Evolutionary conservation across 2,888 invertebrate genomes (phyloP).

Genomic region (Cheilosia vernalis): DNA sequence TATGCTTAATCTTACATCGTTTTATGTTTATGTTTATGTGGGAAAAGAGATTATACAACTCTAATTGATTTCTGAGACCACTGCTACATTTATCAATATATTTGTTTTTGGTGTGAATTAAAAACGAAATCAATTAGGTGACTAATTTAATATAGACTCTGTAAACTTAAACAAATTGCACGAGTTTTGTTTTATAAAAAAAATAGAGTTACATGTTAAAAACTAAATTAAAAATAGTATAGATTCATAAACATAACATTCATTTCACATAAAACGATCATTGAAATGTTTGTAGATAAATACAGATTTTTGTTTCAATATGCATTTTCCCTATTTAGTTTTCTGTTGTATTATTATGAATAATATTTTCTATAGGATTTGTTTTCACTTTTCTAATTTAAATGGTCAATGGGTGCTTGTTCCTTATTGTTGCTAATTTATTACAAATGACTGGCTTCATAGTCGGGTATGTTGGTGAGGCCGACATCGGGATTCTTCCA

Average conservation of each 20-base stretch:
- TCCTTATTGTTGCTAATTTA: slow-evolving; percentile 29
- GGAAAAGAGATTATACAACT: slow-evolving; percentile 19
- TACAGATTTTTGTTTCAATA: slow-evolving; percentile 30
- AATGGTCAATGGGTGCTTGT: slow-evolving; percentile 55
- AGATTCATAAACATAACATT: slow-evolving; percentile 53
- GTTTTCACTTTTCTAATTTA: slow-evolving; percentile 8
- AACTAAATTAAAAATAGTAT: slow-evolving; percentile 8
- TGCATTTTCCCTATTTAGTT: slow-evolving; percentile 58
- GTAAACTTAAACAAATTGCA: slow-evolving; percentile 62
- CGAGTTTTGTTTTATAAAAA: slow-evolving; percentile 11
- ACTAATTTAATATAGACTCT: slow-evolving; percentile 39
- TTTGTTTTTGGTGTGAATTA: slow-evolving; percentile 9
- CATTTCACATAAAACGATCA: slow-evolving; percentile 53
- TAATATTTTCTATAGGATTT: slow-evolving; percentile 39
- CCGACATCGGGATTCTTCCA: slow-evolving; percentile 88
- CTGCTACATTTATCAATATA: slow-evolving; percentile 24
- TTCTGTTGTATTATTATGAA: slow-evolving; percentile 34
- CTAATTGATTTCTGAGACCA: slow-evolving; percentile 50
- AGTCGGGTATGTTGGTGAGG: slow-evolving; percentile 90
- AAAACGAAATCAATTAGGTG: not conserved
- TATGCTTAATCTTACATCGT: slow-evolving; percentile 66
- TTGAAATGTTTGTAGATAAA: slow-evolving; percentile 50
- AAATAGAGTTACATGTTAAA: no score
- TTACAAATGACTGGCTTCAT: slow-evolving; percentile 86
- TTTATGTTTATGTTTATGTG: slow-evolving; percentile 2